Base-by-base conservation (phyloP, 1,140 invertebrate genomes). In the Euwallacea fornicatus region DNA sequence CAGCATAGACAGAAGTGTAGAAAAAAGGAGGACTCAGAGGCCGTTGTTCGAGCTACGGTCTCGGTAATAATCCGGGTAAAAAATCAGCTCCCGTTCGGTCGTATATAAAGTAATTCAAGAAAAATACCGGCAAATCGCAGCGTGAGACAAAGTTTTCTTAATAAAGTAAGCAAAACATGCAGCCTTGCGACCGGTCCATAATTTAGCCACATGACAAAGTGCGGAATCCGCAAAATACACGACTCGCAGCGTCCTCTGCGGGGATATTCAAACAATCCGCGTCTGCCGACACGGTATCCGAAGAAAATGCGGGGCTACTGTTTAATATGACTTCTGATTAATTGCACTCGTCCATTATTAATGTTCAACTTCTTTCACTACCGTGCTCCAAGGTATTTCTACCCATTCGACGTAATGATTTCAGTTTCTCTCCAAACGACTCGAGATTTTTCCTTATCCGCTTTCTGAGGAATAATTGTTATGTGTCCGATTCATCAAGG, bases 251-350 rank as follows among this genome's bases (percentile, higher is more conserved):
- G 62, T 74, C 69, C 61, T 59, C 61, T 62, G 59, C 56, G 56
- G 63, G 67, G 54, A 72, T 73, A 74, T 73, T 74, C 64, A 75
- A 73, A 73, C 73, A 73, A 75, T 74, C 68, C 71, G 53, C 59
- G 71, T 67, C 62, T 72, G 65, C 70, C 63, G 65, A 75, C 74
- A 73, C 66, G 66, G 73, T 74, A 77, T 76, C 73, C 63, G 73
- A 58, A 75, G 74, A 76, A 76, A 77, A 78, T 74, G 71, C 73
- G 42, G 65, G 69, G 77, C 77, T 78, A 78, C 77, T 76, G 76
- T 77, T 78, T 77, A 74, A 78, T 78, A 76, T 75, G 75, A 76
- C 75, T 73, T 62, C 66, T 77, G 75, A 78, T 78, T 77, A 78
- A 78, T 78, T 76, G 73, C 66, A 74, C 76, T 75, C 64, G 66